Percentiles rank a stretch among this genome's conserved stretches.
Evolutionary conservation across 2,888 invertebrate genomes (phyloP).

Genomic region (Brachyptera risi): DNA sequence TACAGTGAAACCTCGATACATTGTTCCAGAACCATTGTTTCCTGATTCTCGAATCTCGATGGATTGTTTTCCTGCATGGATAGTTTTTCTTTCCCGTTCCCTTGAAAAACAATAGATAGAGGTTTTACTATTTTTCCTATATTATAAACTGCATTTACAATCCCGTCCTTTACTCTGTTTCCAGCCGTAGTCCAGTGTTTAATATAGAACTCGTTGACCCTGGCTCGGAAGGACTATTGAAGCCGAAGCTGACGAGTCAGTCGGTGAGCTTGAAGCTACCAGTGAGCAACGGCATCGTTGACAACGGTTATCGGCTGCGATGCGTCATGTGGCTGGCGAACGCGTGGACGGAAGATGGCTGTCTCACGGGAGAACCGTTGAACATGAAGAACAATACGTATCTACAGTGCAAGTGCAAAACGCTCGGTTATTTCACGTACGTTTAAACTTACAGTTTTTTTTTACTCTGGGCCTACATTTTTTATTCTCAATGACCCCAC

Average conservation of each 20-base stretch:
- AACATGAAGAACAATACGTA: neutral
- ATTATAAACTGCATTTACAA: too few relatives aligned
- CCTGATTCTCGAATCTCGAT: too few relatives aligned
- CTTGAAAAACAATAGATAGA: too few relatives aligned
- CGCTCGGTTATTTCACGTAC: slow-evolving; percentile 26
- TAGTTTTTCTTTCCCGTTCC: too few relatives aligned
- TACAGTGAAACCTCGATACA: too few relatives aligned
- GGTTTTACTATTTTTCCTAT: too few relatives aligned
- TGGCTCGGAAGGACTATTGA: neutral
- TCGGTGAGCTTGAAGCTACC: slow-evolving; percentile 21
- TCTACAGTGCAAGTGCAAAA: slow-evolving; percentile 18
- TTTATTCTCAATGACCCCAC: too few relatives aligned
- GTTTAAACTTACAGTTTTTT: too few relatives aligned
- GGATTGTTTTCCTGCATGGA: too few relatives aligned
- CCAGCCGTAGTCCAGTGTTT: slow-evolving; percentile 17
- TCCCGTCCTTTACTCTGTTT: too few relatives aligned
- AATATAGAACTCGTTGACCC: slow-evolving; percentile 9
- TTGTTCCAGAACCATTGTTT: too few relatives aligned
- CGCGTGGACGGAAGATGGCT: slow-evolving; percentile 19
- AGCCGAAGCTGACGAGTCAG: neutral
- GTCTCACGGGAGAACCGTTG: neutral
- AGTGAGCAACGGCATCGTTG: neutral
- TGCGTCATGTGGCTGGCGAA: slow-evolving; percentile 21
- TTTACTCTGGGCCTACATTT: neutral
- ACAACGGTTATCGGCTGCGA: neutral